Base-by-base conservation (phyloP, 2,113 vertebrate genomes). In the Tenebrosternarchus preto region DNA sequence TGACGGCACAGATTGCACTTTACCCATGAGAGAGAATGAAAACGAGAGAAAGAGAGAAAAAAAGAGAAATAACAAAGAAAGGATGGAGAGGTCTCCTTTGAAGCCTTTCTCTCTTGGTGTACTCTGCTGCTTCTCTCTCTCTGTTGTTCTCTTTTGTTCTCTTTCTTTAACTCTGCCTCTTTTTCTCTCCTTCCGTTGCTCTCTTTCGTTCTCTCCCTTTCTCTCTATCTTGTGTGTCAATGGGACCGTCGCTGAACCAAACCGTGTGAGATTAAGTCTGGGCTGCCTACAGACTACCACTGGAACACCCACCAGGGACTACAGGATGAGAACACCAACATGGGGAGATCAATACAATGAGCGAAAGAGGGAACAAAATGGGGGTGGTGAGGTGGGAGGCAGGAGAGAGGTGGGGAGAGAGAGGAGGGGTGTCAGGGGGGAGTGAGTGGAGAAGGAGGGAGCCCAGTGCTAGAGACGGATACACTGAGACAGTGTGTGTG, bases 271-370 rank as follows among this genome's bases (percentile, higher is more conserved):
- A 78, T 71, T 63, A 78, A 75, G 57, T 64, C 55, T 64, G 24
- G 59, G 79, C 43, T 50, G 36, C 24, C 46, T 55, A 53, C 69
- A 55, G 63, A 81, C 60, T 5, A 24, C 73, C 50, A 67, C 59
- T 67, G 75, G 56, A 83, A 75, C 83, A 78, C 82, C 92, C 93
- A 90, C 92, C 92, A 93, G 92, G 88, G 93, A 92, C 88, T 90
- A 89, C 90, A 89, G 87, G 81, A 89, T 86, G 82, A 84, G 87
- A 90, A 85, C 82, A 80, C 86, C 80, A 80, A 78, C 74, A 43
- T 61, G 11, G 80, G 75, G 75, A 80, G 82, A 85, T 85, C 74
- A 64, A 80, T 87, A 85, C 80, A 83, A 76, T 71, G 78, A 64
- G 57, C 85, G 31, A 83, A 84, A 89, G 88, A 85, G 89, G 88